Conservation (phyloP, 1,140 invertebrate genomes). For the Planococcus citri region DNA sequence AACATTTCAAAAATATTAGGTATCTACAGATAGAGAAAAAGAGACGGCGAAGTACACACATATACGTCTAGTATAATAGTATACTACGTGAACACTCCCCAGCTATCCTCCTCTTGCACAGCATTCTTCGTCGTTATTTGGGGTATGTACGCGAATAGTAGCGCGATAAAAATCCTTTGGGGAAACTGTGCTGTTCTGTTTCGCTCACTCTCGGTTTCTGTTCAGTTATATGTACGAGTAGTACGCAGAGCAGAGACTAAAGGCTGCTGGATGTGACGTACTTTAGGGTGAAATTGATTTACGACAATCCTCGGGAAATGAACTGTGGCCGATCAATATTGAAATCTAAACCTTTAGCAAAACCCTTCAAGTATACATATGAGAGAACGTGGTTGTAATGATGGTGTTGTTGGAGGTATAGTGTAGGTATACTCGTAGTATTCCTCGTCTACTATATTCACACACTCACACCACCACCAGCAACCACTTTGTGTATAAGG, state of each 20-base stretch:
- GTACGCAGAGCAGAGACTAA: neutral
- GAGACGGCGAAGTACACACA: too few relatives aligned
- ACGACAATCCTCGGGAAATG: constrained; percentile 19
- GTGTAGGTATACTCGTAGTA: too few relatives aligned
- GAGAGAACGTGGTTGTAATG: too few relatives aligned
- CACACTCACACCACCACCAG: too few relatives aligned
- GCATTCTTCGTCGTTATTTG: too few relatives aligned
- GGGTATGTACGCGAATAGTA: neutral
- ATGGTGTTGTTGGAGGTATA: too few relatives aligned
- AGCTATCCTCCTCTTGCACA: too few relatives aligned
- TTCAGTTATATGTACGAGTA: neutral
- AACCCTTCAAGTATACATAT: neutral
- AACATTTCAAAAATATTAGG: too few relatives aligned
- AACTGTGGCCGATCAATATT: constrained; percentile 16
- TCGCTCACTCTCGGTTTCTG: neutral
- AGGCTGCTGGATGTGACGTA: neutral
- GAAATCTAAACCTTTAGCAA: constrained; percentile 14
- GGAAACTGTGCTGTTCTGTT: neutral
- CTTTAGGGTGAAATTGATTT: constrained; percentile 14
- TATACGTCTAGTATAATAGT: too few relatives aligned
- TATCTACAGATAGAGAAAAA: too few relatives aligned
- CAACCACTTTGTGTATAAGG: neutral
- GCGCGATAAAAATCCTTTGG: constrained; percentile 12
- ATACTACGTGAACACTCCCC: neutral
- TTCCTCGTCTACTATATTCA: too few relatives aligned